These are phyloP conservation scores for Phalacrocorax carbo DNA, from an alignment of 2,113 vertebrate species.

Conservation along the genomic window DNA sequence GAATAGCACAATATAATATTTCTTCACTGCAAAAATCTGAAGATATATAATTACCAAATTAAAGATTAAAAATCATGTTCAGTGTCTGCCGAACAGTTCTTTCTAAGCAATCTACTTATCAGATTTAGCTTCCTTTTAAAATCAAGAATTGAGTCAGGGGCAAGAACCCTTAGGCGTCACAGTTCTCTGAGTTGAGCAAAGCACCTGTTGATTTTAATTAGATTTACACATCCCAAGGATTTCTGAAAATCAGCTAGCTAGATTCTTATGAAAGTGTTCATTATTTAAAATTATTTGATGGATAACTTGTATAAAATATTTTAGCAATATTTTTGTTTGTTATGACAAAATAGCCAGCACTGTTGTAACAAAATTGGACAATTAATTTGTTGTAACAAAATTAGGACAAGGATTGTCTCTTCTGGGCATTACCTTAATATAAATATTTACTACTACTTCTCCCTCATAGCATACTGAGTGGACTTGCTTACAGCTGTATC, in stretches of 20 bases:
- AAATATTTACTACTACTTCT: not conserved
- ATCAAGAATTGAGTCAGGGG: not conserved
- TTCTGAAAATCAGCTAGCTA: not conserved
- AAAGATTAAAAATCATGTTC: not conserved
- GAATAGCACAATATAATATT: not conserved
- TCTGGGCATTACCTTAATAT: not conserved
- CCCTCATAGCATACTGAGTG: not conserved
- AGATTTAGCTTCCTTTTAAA: not conserved
- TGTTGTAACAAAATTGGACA: not conserved
- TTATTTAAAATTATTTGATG: not conserved
- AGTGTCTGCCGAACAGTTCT: not conserved
- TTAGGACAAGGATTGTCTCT: not conserved
- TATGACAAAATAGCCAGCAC: not conserved
- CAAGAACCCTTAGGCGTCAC: not conserved
- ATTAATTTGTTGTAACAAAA: not conserved
- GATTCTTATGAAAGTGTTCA: not conserved
- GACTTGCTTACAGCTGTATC: not conserved
- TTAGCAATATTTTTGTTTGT: not conserved
- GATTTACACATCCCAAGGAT: not conserved
- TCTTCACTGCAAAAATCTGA: not conserved
- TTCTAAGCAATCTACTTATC: not conserved
- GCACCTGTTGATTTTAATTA: not conserved
- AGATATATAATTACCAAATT: not conserved
- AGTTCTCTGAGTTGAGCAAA: not conserved
- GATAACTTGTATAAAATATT: not conserved